Conservation (phyloP, 2,797 vertebrate species). For the Carcharodon carcharias region DNA sequence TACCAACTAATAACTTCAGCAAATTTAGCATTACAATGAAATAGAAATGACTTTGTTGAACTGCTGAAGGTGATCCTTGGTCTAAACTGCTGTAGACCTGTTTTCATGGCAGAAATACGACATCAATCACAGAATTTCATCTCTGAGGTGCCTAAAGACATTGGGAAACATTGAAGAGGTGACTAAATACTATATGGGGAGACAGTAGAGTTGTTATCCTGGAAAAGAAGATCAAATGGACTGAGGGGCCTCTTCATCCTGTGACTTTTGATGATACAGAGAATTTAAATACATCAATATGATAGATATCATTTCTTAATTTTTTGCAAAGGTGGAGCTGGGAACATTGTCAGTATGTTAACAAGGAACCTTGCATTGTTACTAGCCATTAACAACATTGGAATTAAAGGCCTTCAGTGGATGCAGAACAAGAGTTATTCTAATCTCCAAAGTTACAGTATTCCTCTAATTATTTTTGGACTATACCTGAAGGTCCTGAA, state of each 20-base stretch:
- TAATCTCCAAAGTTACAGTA: not conserved
- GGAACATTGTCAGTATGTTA: not conserved
- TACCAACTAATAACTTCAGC: no score
- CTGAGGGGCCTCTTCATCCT: not conserved
- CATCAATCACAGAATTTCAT: not conserved
- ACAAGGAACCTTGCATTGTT: not conserved
- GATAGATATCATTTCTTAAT: not conserved
- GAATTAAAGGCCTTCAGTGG: not conserved
- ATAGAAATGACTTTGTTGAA: no score
- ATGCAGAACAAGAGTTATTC: not conserved
- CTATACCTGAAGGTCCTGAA: not conserved
- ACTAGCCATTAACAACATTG: not conserved
- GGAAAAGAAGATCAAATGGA: not conserved
- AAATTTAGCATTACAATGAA: no score
- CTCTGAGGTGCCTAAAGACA: not conserved
- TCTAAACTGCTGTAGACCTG: not conserved
- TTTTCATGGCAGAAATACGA: not conserved
- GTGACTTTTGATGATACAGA: not conserved
- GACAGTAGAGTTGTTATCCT: not conserved
- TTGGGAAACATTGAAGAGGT: not conserved
- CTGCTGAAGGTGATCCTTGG: no score
- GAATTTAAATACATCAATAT: not conserved
- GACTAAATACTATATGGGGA: no score
- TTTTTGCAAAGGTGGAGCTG: not conserved
- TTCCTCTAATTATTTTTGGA: not conserved